Evolutionary conservation across 2,797 vertebrate genomes (phyloP).

Genomic region (Podarcis lilfordi): DNA sequence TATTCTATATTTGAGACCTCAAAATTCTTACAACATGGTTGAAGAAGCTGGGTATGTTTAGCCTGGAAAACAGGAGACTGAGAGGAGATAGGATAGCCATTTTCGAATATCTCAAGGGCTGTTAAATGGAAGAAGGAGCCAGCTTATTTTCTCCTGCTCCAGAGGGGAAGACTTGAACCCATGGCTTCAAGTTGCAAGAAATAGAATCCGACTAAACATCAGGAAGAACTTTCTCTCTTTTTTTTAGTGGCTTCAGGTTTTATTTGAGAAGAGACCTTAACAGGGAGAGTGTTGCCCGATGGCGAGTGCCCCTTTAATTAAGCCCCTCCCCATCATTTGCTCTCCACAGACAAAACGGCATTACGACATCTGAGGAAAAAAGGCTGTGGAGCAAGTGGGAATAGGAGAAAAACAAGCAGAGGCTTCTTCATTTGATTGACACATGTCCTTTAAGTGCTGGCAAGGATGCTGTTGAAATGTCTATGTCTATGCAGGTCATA

Average conservation of each 20-base stretch:
- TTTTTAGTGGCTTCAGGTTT: constrained; percentile 59
- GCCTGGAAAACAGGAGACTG: too few species aligned
- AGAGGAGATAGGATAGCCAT: too few species aligned
- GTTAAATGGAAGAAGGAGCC: too few species aligned
- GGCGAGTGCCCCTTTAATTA: constrained; percentile 28
- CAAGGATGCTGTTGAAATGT: constrained; percentile 24
- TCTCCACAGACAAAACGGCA: neutral
- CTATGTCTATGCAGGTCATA: constrained; percentile 20
- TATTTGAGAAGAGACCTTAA: constrained; percentile 67
- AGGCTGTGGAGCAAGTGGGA: constrained; percentile 56
- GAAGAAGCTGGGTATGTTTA: too few species aligned
- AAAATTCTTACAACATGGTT: too few species aligned
- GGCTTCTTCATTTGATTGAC: constrained; percentile 44
- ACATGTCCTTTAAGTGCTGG: constrained; percentile 59
- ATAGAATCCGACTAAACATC: too few species aligned
- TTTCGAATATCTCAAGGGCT: too few species aligned
- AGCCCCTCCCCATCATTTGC: constrained; percentile 36
- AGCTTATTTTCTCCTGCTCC: too few species aligned
- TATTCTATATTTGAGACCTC: too few species aligned
- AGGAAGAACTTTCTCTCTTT: too few species aligned
- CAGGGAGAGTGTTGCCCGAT: constrained; percentile 62
- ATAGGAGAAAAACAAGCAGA: constrained; percentile 57
- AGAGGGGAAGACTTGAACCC: too few species aligned
- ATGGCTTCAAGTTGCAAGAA: too few species aligned
- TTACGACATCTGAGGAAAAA: constrained; percentile 32